Evolutionary conservation across 1,140 invertebrate genomes (phyloP), one percentile per base, ranked within the genome.

Genomic region (Musca vetustissima): DNA sequence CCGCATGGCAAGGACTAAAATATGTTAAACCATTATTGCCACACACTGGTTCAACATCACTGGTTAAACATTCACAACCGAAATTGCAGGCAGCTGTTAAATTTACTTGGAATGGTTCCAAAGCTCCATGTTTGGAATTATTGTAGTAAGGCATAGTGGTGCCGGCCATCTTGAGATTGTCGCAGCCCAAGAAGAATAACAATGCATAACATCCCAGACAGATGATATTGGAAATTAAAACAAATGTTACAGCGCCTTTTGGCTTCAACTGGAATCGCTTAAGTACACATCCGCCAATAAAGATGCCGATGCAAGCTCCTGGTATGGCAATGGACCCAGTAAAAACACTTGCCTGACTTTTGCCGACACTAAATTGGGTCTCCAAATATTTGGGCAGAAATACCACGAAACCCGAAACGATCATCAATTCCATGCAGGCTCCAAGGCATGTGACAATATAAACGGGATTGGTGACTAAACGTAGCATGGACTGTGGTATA

Each of bases 321-420:
- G 96, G 95, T 72, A 98, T 95, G 0, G 94, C 95, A 71, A 97
- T 94, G 0, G 94, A 95, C 21, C 95, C 95, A 53, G 95, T 97
- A 77, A 96, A 97, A 1, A 97, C 89, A 76, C 94, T 96, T 4
- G 96, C 95, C 84, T 97, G 90, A 73, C 94, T 95, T 83, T 96
- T 97, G 19, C 93, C 92, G 7, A 97, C 85, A 70, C 92, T 94
- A 84, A 97, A 98, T 83, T 98, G 95, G 0, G 95, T 97, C 83
- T 98, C 96, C 53, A 98, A 85, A 79, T 97, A 98, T 83, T 97
- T 98, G 14, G 95, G 95, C 66, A 97, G 85, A 83, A 97, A 97
- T 1, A 97, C 93, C 9, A 97, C 92, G 83, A 97, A 97, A 6
- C 93, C 94, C 55, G 93, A 96, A 0, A 97, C 94, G 64, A 98